Evolutionary conservation across 2,888 invertebrate genomes (phyloP).

Genomic region (Pachliopta kotzebuea): DNA sequence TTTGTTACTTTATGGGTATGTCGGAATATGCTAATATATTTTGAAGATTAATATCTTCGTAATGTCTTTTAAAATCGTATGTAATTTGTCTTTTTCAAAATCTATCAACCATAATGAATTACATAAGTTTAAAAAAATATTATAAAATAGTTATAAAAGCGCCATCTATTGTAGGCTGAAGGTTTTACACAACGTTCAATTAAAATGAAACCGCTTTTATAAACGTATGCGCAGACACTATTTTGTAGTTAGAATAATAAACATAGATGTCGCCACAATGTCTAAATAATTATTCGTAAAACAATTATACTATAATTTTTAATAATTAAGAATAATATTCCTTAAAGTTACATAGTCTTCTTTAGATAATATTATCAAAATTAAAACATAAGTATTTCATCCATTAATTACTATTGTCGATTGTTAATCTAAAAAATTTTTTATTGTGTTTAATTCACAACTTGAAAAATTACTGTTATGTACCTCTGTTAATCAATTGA

Average conservation of each 20-base stretch:
- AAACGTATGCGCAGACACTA: slow-evolving; percentile 26
- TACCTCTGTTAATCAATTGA: neutral
- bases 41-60: too few species aligned
- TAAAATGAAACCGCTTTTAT: neutral
- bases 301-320: too few species aligned
- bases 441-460: too few species aligned
- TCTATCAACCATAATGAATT: too few species aligned
- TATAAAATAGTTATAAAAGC: neutral
- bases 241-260: neutral
- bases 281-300: neutral
- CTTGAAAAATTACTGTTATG: neutral
- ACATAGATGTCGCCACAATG: slow-evolving; percentile 21
- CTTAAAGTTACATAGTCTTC: neutral
- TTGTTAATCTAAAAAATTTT: neutral
- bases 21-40: too few species aligned
- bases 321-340: too few species aligned
- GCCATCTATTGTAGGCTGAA: slow-evolving; percentile 2
- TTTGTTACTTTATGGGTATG: too few species aligned
- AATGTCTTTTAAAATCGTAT: too few species aligned
- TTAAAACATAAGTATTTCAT: neutral
- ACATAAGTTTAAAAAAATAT: neutral
- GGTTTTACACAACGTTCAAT: slow-evolving; percentile 15
- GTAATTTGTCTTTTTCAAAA: too few species aligned
- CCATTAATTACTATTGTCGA: neutral
- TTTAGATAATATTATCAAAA: neutral